Percentiles rank a stretch among this genome's conserved stretches.
Evolutionary conservation across 2,113 vertebrate genomes (phyloP).

Genomic region (Sapayoa aenigma): DNA sequence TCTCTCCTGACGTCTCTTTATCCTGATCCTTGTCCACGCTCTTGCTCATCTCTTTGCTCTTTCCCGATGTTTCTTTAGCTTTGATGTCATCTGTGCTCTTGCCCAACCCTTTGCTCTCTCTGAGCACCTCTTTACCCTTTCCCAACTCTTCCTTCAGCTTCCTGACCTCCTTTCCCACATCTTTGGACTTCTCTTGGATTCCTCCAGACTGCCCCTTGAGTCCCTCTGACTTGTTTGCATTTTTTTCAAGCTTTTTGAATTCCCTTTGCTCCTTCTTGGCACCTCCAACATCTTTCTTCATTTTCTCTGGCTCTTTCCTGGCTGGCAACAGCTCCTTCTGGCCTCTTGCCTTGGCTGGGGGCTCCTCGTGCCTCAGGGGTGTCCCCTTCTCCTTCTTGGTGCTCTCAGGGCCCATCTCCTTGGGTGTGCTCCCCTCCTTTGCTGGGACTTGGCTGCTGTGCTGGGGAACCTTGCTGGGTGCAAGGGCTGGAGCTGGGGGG

Average conservation of each 20-base stretch:
- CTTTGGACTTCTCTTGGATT: neutral
- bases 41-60: neutral
- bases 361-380: neutral
- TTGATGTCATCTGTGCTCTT: neutral
- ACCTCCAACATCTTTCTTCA: neutral
- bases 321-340: neutral
- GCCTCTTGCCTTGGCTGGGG: neutral
- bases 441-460: neutral
- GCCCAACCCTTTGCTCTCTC: neutral
- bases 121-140: neutral
- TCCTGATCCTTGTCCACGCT: slow-evolving; percentile 20
- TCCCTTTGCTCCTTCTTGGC: neutral
- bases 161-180: slow-evolving; percentile 44
- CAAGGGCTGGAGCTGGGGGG: neutral
- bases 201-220: neutral
- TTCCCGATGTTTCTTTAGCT: neutral
- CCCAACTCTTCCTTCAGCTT: neutral
- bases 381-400: neutral
- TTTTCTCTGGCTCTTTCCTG: neutral
- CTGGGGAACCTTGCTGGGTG: neutral
- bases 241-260: neutral
- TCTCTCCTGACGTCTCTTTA: neutral
- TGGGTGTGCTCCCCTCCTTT: neutral
- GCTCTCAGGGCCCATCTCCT: neutral
- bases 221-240: neutral